These are phyloP conservation scores for Hanleya hanleyi DNA, from an alignment of 2,888 invertebrate species.

Conservation along the genomic window DNA sequence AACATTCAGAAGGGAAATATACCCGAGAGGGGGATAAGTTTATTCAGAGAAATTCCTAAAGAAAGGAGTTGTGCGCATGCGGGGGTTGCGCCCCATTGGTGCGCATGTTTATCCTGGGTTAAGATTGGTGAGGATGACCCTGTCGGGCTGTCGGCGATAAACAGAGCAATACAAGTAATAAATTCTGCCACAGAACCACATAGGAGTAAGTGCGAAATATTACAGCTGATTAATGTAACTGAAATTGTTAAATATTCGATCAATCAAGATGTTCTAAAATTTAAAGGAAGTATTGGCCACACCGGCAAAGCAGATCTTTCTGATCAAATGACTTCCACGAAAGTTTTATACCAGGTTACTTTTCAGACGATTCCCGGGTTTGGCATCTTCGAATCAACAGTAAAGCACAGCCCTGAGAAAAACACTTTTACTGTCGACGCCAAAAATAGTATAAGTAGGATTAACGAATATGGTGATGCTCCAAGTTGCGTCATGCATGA, in stretches of 20 bases:
- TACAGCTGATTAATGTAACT: constrained; percentile 78
- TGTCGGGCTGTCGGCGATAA: not conserved
- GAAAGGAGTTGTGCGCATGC: not conserved
- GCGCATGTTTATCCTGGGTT: not conserved
- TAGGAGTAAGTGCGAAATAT: constrained; percentile 49
- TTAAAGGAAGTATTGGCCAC: constrained; percentile 81
- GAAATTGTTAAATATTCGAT: constrained; percentile 84
- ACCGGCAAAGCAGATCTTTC: constrained; percentile 88
- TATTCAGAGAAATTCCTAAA: not conserved
- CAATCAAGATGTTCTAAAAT: constrained; percentile 81
- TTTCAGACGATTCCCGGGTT: constrained; percentile 83
- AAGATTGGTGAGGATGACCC: not conserved
- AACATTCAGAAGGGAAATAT: not conserved
- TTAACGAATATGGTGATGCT: constrained; percentile 87
- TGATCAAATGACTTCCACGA: constrained; percentile 77
- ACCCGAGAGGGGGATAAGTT: not conserved
- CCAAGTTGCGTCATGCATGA: constrained; percentile 84
- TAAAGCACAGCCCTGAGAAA: constrained; percentile 77
- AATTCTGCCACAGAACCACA: not conserved
- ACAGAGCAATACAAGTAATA: not conserved
- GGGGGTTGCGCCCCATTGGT: not conserved
- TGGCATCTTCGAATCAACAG: constrained; percentile 88
- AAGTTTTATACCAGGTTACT: constrained; percentile 86
- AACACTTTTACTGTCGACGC: constrained; percentile 79
- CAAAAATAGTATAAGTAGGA: constrained; percentile 83